Percentiles rank a stretch among this genome's conserved stretches.
Evolutionary conservation across 2,888 invertebrate species (phyloP).

Genomic region (Abrostola tripartita): DNA sequence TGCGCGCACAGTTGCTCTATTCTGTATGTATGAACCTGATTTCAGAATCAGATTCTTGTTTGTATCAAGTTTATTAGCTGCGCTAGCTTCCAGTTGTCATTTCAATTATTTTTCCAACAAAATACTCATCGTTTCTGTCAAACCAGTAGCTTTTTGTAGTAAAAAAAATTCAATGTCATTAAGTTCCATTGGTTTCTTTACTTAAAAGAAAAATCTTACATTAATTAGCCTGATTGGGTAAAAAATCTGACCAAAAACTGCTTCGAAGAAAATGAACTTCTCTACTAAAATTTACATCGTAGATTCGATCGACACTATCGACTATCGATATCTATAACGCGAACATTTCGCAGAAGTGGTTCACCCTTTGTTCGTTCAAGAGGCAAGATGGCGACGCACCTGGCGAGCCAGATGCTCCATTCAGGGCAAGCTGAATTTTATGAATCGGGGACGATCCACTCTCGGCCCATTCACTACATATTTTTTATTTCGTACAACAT

Average conservation of each 20-base stretch:
- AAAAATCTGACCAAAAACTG: too few species aligned
- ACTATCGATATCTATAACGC: slow-evolving; percentile 51
- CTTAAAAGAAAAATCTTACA: too few species aligned
- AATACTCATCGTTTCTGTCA: slow-evolving; percentile 1
- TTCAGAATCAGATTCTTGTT: slow-evolving; percentile 47
- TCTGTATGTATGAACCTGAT: slow-evolving; percentile 47
- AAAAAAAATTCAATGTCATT: too few species aligned
- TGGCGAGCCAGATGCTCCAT: slow-evolving; percentile 82
- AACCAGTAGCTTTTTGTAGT: too few species aligned
- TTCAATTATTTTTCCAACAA: slow-evolving; percentile 27
- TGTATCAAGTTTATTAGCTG: slow-evolving; percentile 41
- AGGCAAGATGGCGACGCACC: slow-evolving; percentile 73
- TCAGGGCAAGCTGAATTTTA: slow-evolving; percentile 80
- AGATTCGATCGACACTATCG: slow-evolving; percentile 44
- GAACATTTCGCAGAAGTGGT: slow-evolving; percentile 63
- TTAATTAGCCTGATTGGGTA: too few species aligned
- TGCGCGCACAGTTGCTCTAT: slow-evolving; percentile 39
- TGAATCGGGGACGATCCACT: slow-evolving; percentile 78
- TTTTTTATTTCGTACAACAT: slow-evolving; percentile 70
- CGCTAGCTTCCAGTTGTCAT: slow-evolving; percentile 33
- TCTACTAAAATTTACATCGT: slow-evolving; percentile 7
- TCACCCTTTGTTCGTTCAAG: slow-evolving; percentile 69
- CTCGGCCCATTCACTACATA: slow-evolving; percentile 72
- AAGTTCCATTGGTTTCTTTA: background rate
- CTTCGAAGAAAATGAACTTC: slow-evolving; percentile 27